Base-by-base conservation (phyloP, 2,888 invertebrate genomes). In the Lapara coniferarum region DNA sequence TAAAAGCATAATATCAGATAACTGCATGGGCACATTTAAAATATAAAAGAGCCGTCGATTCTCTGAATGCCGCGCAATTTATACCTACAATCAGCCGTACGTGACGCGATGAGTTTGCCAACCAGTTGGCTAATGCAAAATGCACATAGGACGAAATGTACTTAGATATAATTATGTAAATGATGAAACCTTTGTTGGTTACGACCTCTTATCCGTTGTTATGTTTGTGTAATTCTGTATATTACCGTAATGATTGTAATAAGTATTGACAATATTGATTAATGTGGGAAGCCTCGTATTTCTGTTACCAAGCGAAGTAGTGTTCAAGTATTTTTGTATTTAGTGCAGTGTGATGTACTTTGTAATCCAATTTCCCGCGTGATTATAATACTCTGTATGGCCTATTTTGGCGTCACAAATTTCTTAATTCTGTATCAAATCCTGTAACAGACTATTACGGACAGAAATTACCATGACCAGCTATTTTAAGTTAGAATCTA, bases 71-170 rank as follows among this genome's bases (percentile, higher is more conserved):
- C 37, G 46, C 13, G 49, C 8, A 8, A 49, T 63, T 63, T 19
- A 5, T 63, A 46, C 63, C 63, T 46, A 53, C 66, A 66, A 14
- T 4, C 52, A 66, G 12, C 66, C n/a, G 52, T 53, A 53, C 66
- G 66, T 66, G 53, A 66, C 63, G 46, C 44, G 59, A 63, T 63
- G 63, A 49, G 63, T 63, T 63, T 46, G 63, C 63, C 63, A 63
- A 63, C 19, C 16, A 1, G 63, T 63, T 63, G 49, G 63, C 63
- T 49, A 63, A 63, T 63, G 13, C 63, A 49, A 63, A 37, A 37
- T 37, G 37, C 5, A 63, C 49, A 63, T 63, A 63, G 63, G 59
- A 46, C 63, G 63, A 46, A 63, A 63, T 46, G 63, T 63, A 63
- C 49, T 63, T 63, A 63, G 63, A 49, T 58, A n/a, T 49, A 63